These are phyloP conservation scores for Chaetops frenatus DNA, from an alignment of 2,113 vertebrate genomes.

Conservation along the genomic window DNA sequence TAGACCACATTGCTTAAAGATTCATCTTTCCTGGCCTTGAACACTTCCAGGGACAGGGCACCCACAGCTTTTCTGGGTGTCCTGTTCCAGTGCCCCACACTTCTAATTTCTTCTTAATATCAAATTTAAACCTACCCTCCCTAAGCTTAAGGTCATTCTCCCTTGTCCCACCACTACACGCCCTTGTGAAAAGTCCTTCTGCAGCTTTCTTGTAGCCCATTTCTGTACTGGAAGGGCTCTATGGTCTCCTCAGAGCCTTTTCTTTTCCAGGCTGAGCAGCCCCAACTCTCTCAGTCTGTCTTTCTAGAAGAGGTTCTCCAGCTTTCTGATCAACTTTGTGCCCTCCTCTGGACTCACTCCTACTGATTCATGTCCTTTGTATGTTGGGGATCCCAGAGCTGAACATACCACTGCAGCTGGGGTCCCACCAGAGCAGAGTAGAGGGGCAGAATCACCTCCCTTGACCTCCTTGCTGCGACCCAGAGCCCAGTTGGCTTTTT, in stretches of 20 bases:
- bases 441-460: not conserved
- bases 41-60: not conserved
- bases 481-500: not conserved
- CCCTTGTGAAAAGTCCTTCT: not conserved
- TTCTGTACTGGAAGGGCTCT: not conserved
- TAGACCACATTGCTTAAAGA: not conserved
- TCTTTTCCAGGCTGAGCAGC: not conserved
- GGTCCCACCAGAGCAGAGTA: not conserved
- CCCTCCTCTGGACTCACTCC: not conserved
- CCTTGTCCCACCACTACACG: not conserved
- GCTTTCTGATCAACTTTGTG: not conserved
- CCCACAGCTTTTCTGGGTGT: not conserved
- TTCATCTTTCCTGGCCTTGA: not conserved
- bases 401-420: not conserved
- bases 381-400: not conserved
- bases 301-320: not conserved
- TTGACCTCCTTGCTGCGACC: not conserved
- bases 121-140: not conserved
- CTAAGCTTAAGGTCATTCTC: not conserved
- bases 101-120: not conserved
- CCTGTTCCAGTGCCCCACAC: not conserved
- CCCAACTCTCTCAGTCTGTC: not conserved
- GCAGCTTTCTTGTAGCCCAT: not conserved
- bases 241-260: not conserved
- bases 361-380: no score